A percentile compares a stretch with the other conserved stretches of the same genome.
phyloP scores from a whole-genome alignment of 2,888 invertebrate genomes.

The Micropterix aruncella region DNA sequence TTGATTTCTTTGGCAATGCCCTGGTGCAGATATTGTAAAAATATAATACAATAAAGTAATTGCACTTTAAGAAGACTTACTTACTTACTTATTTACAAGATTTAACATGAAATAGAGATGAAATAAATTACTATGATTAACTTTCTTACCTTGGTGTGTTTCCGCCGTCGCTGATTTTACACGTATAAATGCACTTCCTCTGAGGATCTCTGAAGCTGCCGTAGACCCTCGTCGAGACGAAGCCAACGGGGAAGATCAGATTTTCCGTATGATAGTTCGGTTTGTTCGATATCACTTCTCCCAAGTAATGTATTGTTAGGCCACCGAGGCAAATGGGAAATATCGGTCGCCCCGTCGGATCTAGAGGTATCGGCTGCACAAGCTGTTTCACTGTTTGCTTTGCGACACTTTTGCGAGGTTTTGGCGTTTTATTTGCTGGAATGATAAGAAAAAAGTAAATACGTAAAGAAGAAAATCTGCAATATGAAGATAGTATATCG shows the following conservation, averaged over 20 bases:
- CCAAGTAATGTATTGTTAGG: slow-evolving; percentile 57
- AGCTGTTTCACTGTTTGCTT: slow-evolving; percentile 9
- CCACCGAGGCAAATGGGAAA: slow-evolving; percentile 61
- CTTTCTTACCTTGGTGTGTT: slow-evolving; percentile 43
- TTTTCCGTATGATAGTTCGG: slow-evolving; percentile 55
- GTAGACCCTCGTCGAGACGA: slow-evolving; percentile 61
- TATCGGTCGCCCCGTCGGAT: slow-evolving; percentile 50
- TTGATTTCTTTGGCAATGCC: too few relatives aligned
- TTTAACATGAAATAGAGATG: too few relatives aligned
- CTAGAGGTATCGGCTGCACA: slow-evolving; percentile 21
- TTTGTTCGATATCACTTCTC: slow-evolving; percentile 57
- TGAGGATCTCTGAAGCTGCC: slow-evolving; percentile 56
- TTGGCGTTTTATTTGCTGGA: slow-evolving; percentile 13
- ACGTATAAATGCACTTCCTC: slow-evolving; percentile 60
- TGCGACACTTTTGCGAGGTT: slow-evolving; percentile 13
- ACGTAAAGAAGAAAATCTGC: too few relatives aligned
- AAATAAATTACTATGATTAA: too few relatives aligned
- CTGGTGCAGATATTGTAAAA: too few relatives aligned
- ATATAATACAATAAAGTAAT: too few relatives aligned
- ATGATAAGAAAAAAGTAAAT: too few relatives aligned
- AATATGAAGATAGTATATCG: too few relatives aligned
- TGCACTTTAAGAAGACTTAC: too few relatives aligned
- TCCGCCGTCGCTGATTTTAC: slow-evolving; percentile 64
- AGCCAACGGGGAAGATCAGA: slow-evolving; percentile 64
- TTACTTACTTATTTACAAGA: too few relatives aligned